phyloP scores from a whole-genome alignment of 64 coral and sea anemone genomes.

The Astreopora myriophthalma region DNA sequence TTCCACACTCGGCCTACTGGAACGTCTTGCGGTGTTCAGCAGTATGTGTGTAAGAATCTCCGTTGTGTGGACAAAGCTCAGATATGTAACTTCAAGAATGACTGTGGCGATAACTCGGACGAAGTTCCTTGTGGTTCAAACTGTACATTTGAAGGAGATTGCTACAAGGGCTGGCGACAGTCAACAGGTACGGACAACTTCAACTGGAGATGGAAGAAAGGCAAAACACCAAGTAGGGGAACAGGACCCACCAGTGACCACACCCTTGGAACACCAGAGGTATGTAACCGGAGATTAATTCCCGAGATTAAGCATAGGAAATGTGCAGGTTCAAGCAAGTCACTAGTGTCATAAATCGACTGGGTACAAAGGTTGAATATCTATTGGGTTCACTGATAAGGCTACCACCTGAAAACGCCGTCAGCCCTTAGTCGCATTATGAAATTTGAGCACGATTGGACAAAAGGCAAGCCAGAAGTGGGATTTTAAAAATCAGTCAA shows the following conservation, averaged over 20 bases:
- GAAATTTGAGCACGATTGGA: no score
- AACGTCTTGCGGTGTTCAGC: constrained; percentile 68
- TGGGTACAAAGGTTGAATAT: no score
- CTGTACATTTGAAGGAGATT: constrained; percentile 72
- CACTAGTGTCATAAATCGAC: no score
- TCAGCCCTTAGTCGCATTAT: no score
- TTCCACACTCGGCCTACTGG: constrained; percentile 92
- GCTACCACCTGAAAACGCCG: no score
- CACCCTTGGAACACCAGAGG: constrained; percentile 68
- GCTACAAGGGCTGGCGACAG: constrained; percentile 90
- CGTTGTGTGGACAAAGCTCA: constrained; percentile 93
- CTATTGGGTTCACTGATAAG: no score
- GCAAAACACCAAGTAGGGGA: constrained; percentile 52
- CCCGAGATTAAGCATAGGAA: no score
- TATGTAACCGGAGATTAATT: neutral
- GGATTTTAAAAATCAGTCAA: no score
- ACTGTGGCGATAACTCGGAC: constrained; percentile 97
- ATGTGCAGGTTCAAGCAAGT: no score
- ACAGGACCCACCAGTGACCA: constrained; percentile 90
- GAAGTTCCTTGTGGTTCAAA: constrained; percentile 79
- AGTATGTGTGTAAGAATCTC: constrained; percentile 86
- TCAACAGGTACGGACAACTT: constrained; percentile 82
- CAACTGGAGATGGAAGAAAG: constrained; percentile 88
- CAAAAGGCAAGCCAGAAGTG: no score
- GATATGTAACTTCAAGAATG: constrained; percentile 94